A percentile compares a stretch with the other conserved stretches of the same genome.
phyloP scores from a whole-genome alignment of 1,140 invertebrate species.

The Papilio polytes region DNA sequence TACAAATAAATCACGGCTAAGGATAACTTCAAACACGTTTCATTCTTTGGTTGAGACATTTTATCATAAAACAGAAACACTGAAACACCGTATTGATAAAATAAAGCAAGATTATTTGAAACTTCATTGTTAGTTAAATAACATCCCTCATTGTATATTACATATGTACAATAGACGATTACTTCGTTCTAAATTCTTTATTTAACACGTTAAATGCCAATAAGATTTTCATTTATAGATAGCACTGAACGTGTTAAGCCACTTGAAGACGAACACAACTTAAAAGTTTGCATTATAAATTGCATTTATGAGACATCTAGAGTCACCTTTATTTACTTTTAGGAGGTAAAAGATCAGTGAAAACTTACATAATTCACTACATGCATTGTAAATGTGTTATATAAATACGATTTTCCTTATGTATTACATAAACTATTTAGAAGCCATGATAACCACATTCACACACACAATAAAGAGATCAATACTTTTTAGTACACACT shows the following conservation, averaged over 20 bases:
- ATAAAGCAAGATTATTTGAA: not conserved
- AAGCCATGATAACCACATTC: not conserved
- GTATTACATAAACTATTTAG: not conserved
- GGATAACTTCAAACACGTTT: not conserved
- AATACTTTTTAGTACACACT: not conserved
- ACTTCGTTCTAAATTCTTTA: too few species aligned
- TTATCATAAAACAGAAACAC: not conserved
- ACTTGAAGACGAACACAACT: not conserved
- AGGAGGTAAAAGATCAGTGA: not conserved
- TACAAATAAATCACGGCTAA: not conserved
- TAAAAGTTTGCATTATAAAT: not conserved
- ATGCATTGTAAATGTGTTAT: conserved; percentile 1
- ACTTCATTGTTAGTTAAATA: not conserved
- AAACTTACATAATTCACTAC: not conserved
- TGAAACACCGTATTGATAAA: not conserved
- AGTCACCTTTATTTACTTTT: not conserved
- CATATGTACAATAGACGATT: not conserved
- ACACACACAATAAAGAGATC: not conserved
- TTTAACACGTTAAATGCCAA: not conserved
- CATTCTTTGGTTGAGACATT: not conserved
- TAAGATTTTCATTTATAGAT: not conserved
- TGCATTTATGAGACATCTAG: not conserved
- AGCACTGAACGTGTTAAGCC: not conserved
- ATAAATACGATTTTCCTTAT: not conserved
- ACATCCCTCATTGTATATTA: not conserved